Conservation (phyloP, 2,888 invertebrate species). For the Sphaerophoria rueppellii region DNA sequence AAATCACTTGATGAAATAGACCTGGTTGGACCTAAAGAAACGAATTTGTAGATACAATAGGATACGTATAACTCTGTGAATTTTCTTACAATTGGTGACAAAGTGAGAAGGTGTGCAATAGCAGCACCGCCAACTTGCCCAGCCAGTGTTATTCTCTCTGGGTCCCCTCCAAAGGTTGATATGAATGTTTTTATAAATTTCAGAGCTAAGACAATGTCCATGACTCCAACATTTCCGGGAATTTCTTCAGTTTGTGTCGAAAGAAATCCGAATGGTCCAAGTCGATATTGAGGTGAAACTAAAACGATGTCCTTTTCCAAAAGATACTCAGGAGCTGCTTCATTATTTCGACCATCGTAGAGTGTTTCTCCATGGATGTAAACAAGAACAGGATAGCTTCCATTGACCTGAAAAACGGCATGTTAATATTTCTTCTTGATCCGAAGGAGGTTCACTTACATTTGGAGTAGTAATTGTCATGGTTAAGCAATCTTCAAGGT, state of each 20-base stretch:
- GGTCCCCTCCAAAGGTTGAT: constrained; percentile 83
- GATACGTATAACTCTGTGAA: background rate
- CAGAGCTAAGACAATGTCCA: constrained; percentile 83
- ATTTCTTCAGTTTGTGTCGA: constrained; percentile 83
- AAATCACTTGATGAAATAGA: constrained; percentile 83
- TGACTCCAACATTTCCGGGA: constrained; percentile 84
- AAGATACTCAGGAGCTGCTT: constrained; percentile 81
- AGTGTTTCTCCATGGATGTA: constrained; percentile 82
- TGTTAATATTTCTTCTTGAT: background rate
- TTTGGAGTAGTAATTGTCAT: constrained; percentile 80
- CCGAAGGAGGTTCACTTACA: constrained; percentile 49
- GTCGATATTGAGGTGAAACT: constrained; percentile 83
- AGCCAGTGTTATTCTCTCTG: constrained; percentile 82
- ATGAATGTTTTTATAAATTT: constrained; percentile 83
- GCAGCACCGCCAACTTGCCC: constrained; percentile 84
- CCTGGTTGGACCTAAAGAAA: constrained; percentile 77
- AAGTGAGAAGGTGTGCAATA: constrained; percentile 82
- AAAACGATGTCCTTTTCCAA: constrained; percentile 83
- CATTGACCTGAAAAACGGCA: constrained; percentile 67
- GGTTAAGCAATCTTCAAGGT: constrained; percentile 80
- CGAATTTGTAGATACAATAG: background rate
- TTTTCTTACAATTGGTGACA: constrained; percentile 80
- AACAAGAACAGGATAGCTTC: constrained; percentile 80
- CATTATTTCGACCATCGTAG: constrained; percentile 80
- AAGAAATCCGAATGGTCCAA: constrained; percentile 83